Evolutionary conservation across 1,140 invertebrate species (phyloP), one percentile per base, ranked within the genome.

Genomic region (Nasonia longicornis): DNA sequence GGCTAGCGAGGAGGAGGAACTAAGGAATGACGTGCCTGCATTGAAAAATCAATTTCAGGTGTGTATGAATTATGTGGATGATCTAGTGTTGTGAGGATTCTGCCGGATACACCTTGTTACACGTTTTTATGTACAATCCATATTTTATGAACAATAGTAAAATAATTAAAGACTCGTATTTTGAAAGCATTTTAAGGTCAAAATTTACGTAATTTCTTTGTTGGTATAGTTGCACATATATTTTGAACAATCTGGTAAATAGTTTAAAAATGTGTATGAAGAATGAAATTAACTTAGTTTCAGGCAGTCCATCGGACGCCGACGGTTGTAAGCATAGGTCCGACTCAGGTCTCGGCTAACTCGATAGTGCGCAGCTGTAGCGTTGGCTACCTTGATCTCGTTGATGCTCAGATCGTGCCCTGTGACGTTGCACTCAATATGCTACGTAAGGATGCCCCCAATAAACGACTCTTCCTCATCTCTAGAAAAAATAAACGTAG

Each of bases 351-450:
- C 0, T 88, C 92, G 1, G 90, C 91, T n/a, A 95, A 95, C 81
- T 93, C 94, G 0, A 96, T 96, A 87, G 94, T 95, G 2, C 91
- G 96, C 16, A 96, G 95, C 85, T 96, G 95, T 86, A 96, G 95
- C 87, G 95, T 96, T 2, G 96, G 96, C 1, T 96, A 96, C 85
- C 90, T 97, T 77, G 96, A 96, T 84, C 91, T 95, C 66, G 94
- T 96, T 0, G 95, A 96, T 84, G 93, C 93, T 0, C 93, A 94
- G 80, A 92, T 95, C 81, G 92, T 95, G 3, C 94, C 95, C 16
- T 94, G 94, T 29, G 94, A 95, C 80, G 93, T 95, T n/a, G 94
- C 94, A 2, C 79, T 95, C 16, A 92, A 92, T 1, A 93, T 95
- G 84, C 87, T 95, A 12, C 91, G 94, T 2, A 94, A 94, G 82